phyloP scores from a whole-genome alignment of 2,888 invertebrate genomes.

The Scotopteryx bipunctaria region DNA sequence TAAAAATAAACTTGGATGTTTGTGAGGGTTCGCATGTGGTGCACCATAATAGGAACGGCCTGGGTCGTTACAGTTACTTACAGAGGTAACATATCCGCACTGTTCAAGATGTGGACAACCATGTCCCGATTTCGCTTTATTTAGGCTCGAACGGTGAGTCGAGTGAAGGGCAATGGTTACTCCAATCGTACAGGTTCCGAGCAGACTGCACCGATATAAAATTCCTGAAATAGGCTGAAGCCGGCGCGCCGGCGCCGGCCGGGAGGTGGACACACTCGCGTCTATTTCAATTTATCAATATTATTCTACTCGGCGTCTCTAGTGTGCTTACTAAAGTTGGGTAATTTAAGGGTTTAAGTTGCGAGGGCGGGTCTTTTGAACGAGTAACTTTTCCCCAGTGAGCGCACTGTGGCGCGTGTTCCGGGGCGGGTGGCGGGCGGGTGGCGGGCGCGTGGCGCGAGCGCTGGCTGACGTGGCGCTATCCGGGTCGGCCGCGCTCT shows the following conservation, averaged over 20 bases:
- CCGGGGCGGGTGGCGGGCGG: no score
- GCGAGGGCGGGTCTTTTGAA: neutral
- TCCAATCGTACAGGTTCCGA: neutral
- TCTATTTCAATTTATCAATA: slow-evolving; percentile 9
- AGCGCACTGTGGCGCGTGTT: neutral
- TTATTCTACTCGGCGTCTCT: neutral
- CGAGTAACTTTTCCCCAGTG: neutral
- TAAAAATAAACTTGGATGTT: slow-evolving; percentile 7
- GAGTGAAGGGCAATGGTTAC: neutral
- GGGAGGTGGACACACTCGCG: no score
- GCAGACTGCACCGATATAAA: slow-evolving; percentile 9
- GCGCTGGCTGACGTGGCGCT: slow-evolving; percentile 1
- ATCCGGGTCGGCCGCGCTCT: slow-evolving; percentile 19
- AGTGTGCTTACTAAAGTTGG: neutral
- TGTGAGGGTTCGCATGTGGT: neutral
- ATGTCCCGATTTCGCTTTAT: neutral
- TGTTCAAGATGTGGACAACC: no score
- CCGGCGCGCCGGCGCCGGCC: no score
- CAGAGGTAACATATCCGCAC: no score
- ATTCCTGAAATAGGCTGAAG: slow-evolving; percentile 4
- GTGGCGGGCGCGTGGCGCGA: no score
- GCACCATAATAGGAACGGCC: neutral
- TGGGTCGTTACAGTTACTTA: neutral
- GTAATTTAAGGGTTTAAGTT: slow-evolving; percentile 1
- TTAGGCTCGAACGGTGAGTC: neutral